Conservation (phyloP, 2,797 vertebrate genomes). For the Xenopus petersii region DNA sequence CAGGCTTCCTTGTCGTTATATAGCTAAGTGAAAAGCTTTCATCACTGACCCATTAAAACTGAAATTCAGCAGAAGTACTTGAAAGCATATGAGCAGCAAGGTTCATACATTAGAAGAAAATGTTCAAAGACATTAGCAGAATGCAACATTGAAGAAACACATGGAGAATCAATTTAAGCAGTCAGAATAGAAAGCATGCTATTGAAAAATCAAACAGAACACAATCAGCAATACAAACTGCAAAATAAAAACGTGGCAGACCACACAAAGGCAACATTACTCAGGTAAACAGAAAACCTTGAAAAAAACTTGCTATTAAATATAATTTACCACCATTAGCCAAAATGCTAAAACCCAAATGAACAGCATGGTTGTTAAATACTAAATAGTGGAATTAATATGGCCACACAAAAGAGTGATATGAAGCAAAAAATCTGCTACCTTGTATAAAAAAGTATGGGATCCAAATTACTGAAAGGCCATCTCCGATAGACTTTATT, state of each 20-base stretch:
- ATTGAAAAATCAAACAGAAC: neutral
- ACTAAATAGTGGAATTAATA: too few relatives aligned
- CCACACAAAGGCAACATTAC: too few relatives aligned
- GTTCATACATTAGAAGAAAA: neutral
- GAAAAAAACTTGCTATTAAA: too few relatives aligned
- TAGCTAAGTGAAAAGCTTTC: slow-evolving; percentile 27
- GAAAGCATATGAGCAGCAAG: slow-evolving; percentile 7
- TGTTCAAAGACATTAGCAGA: slow-evolving; percentile 5
- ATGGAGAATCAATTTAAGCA: neutral
- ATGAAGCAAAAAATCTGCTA: too few relatives aligned
- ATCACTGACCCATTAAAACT: slow-evolving; percentile 18
- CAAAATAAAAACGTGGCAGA: neutral
- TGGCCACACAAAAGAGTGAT: too few relatives aligned
- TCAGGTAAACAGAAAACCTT: too few relatives aligned
- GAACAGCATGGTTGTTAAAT: too few relatives aligned
- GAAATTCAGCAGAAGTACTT: neutral
- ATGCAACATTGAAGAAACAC: neutral
- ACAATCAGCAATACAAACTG: neutral
- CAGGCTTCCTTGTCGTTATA: slow-evolving; percentile 3
- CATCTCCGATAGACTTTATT: too few relatives aligned
- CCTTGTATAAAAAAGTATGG: too few relatives aligned
- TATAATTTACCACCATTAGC: too few relatives aligned
- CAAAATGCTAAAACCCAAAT: too few relatives aligned
- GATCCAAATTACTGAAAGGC: too few relatives aligned
- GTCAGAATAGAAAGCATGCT: neutral